Evolutionary conservation across 2,888 invertebrate species (phyloP).

Genomic region (Salticus scenicus): DNA sequence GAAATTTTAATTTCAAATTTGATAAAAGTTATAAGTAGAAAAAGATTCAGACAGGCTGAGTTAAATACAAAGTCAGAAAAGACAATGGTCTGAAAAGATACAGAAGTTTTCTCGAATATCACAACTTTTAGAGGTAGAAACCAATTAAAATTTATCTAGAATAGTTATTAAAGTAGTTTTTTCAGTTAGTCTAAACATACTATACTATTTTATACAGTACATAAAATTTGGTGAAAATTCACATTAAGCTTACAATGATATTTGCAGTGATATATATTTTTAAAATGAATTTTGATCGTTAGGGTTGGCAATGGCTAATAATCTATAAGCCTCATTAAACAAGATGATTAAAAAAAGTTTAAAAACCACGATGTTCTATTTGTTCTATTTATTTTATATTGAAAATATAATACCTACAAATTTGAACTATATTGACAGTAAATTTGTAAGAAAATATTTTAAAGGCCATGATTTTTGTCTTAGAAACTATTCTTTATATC

Average conservation of each 20-base stretch:
- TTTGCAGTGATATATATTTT: background rate
- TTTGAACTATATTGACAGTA: no score
- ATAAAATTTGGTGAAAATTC: background rate
- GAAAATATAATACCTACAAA: no score
- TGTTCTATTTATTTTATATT: no score
- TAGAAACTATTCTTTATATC: no score
- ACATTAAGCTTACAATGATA: background rate
- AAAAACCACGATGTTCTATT: no score
- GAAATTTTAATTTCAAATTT: no score
- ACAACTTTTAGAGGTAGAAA: constrained; percentile 44
- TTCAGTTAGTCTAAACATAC: background rate
- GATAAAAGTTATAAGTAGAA: background rate
- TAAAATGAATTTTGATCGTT: background rate
- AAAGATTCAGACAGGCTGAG: background rate
- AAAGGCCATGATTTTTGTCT: no score
- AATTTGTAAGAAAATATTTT: no score
- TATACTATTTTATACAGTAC: background rate
- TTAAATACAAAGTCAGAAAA: background rate
- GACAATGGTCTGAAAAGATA: constrained; percentile 37
- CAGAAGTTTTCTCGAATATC: constrained; percentile 29
- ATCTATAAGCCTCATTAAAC: no score
- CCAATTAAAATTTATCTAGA: background rate
- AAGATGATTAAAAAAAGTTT: no score
- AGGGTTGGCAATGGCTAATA: background rate
- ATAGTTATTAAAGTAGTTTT: no score